Base-by-base conservation (phyloP, 2,113 vertebrate species). In the Todiramphus chloris region DNA sequence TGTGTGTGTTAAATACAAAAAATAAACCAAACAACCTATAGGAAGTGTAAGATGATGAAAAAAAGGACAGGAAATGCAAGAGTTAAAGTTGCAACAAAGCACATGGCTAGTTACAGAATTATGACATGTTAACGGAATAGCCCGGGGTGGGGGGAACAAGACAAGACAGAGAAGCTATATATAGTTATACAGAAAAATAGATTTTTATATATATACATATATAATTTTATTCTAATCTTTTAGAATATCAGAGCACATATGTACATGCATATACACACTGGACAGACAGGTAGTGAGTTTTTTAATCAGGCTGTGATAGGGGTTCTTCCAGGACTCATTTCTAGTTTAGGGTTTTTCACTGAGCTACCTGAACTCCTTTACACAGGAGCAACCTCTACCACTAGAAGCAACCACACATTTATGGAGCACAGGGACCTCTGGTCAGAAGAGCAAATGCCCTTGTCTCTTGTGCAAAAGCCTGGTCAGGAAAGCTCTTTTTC, bases 71-170 rank as follows among this genome's bases (percentile, higher is more conserved):
- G 70, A 91, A 94, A 86, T 15, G 23, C 50, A 94, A 58, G 74
- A 63, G 75, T 70, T 88, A 81, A 56, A 90, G 37, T 55, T 85
- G 48, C 92, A 95, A 88, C 23, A 66, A 90, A 93, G 33, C 25
- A 67, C 28, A 2, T 3, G 33, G 67, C 43, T 53, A 81, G 20
- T 39, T 96, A 73, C 55, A 95, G 91, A 88, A 89, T 88, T 70
- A 63, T 39, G 7, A 8, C 16, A 37, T 1, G 5, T 43, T 78
- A 93, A 80, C 43, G 35, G 59, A 94, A 81, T 4, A 77, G n/a
- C 18, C 0, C 0, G 4, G 20, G 6, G 7, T 18, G 19, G 3
- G 24, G 3, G 1, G 0, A 10, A 4, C 46, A 27, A 27, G 16
- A 0, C 0, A 70, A 17, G 31, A 13, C 11, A 28, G 28, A 51